Evolutionary conservation across 1,140 invertebrate species (phyloP), one percentile per base, ranked within the genome.

Genomic region (Diachasma alloeum): DNA sequence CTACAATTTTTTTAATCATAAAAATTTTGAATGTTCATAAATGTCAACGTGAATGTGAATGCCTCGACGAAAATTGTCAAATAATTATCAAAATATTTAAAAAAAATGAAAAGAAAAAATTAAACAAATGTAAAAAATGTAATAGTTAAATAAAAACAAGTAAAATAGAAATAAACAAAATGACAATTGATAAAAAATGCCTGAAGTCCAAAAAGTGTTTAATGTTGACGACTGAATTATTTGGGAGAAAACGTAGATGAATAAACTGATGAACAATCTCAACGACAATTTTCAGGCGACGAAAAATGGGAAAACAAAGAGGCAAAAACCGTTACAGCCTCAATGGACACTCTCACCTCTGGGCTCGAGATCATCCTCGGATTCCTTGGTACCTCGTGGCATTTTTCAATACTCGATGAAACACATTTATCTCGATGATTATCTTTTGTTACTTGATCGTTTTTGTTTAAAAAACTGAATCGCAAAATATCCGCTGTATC

Each of bases 331-430:
- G 42, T 42, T 59, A 63, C n/a, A 17, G 6, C 17, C 24, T 72
- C 74, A 76, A 77, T 24, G 70, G 83, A 78, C 37, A 77, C 83
- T 82, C 83, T 59, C 72, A 86, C 85, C 81, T 69, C 79, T 86
- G 0, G 2, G 0, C 9, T 85, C 82, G 0, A 56, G 0, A 0
- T 85, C 85, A 0, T 84, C 83, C 8, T 85, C 82, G 0, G 79
- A 83, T 44, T 86, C 81, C 75, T 75, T 80, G 8, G 22, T 8
- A 1, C 48, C 69, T n/a, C 80, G 83, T n/a, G 81, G 75, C 84
- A 86, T 86, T 46, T 13, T 63, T 63, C 48, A 53, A 53, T 6
- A 1, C n/a, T 53, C 48, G 4, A 15, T 53, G 0, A 13, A 53
- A 15, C 48, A 53, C 48, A 53, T 53, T 9, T n/a, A 53, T 17